These are phyloP conservation scores for Enteromius paludinosus DNA, from an alignment of 2,797 vertebrate genomes.

Conservation along the genomic window DNA sequence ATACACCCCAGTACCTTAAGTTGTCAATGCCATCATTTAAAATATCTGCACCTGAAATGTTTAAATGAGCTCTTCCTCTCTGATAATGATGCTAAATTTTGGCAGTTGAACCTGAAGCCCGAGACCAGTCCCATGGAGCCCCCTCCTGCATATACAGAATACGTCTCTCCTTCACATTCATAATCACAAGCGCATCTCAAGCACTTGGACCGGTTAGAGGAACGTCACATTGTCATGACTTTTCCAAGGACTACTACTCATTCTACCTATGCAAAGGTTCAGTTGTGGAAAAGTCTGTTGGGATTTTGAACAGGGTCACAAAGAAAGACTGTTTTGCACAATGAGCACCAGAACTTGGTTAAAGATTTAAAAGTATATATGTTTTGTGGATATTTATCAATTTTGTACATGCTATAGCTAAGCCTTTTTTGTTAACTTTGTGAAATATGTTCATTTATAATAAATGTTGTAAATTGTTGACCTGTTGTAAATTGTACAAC, in stretches of 20 bases:
- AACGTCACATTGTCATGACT: neutral
- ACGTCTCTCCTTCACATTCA: neutral
- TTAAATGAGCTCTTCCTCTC: neutral
- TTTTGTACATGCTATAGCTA: slow-evolving; percentile 34
- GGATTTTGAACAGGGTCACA: neutral
- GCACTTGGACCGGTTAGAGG: neutral
- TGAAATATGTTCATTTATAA: slow-evolving; percentile 22
- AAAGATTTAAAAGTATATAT: neutral
- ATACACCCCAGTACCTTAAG: neutral
- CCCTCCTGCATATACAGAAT: slow-evolving; percentile 56
- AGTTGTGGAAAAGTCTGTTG: neutral
- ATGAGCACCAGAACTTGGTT: neutral
- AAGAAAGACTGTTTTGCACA: neutral
- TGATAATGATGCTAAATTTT: neutral
- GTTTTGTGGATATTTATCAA: slow-evolving; percentile 35
- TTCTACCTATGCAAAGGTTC: neutral
- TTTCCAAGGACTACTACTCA: neutral
- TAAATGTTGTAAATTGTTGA: neutral
- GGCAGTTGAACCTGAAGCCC: slow-evolving; percentile 48
- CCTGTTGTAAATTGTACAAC: neutral
- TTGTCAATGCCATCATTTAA: neutral
- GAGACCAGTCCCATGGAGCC: slow-evolving; percentile 25
- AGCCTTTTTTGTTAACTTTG: slow-evolving; percentile 2
- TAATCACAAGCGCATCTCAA: neutral
- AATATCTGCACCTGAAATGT: neutral